Base-by-base conservation (phyloP, 2,797 vertebrate genomes). In the Enteromius fasciolatus region DNA sequence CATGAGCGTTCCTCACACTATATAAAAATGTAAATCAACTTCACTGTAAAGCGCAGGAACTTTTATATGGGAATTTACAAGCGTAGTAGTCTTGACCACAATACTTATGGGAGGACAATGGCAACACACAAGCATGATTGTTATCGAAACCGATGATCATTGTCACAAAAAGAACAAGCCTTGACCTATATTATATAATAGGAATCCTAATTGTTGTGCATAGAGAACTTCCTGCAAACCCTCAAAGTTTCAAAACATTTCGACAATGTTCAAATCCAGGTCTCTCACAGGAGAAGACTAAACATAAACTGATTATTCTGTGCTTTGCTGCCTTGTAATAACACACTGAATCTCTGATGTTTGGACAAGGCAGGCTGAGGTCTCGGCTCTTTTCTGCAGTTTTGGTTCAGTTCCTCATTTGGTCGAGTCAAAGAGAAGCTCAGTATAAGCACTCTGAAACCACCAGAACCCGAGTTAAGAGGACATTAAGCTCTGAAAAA, bases 331-430 rank as follows among this genome's bases (percentile, higher is more conserved):
- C 23, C 68, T 63, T 46, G 39, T 81, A 61, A 46, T 73, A 74
- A 64, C 72, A 76, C 46, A 68, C 36, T 68, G 72, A 76, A 82
- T 76, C 48, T 82, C 23, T 41, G 54, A 20, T 57, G 80, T 82
- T 67, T 76, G 73, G 63, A 76, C 36, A 54, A 57, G 73, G 23
- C 70, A 23, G 9, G 31, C 31, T 28, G 59, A 63, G 61, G 61
- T 54, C 59, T 67, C 20, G 5, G 12, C 54, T 44, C 74, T 44
- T 63, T 78, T 66, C 31, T 68, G 64, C 77, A 41, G 14, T 15
- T 68, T 68, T 57, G 33, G 44, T 67, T 68, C 64, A 36, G 20
- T 48, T 78, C 76, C 67, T 69, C 52, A 5, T 80, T 70, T 67
- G 20, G 8, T 36, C 5, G 28, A 68, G 64, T 57, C 25, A 52